phyloP scores from a whole-genome alignment of 2,797 vertebrate species.

The Leptoclinus maculatus region DNA sequence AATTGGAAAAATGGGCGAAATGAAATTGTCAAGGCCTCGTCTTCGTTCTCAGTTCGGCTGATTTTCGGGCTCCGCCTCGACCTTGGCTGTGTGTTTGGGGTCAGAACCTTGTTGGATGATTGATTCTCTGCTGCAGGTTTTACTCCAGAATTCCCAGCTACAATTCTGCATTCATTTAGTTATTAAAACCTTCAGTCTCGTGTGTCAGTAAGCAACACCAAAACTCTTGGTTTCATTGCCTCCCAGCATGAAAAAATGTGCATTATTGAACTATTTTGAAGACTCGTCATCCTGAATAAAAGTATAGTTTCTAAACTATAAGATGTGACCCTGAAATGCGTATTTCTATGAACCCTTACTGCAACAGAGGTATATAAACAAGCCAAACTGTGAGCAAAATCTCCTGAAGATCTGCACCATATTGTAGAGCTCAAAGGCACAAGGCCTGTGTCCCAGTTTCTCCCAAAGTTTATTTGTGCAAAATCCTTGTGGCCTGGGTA shows the following conservation, averaged over 20 bases:
- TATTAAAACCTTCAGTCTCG: not conserved
- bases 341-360: conserved; percentile 12
- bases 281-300: not conserved
- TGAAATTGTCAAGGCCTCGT: conserved; percentile 61
- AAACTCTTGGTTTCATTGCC: not conserved
- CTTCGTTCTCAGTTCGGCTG: conserved; percentile 42
- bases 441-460: conserved; percentile 32
- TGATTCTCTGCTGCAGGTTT: conserved; percentile 35
- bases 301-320: not conserved
- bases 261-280: not conserved
- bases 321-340: not conserved
- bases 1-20: conserved; percentile 50
- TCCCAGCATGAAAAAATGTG: not conserved
- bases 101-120: conserved; percentile 41
- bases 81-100: conserved; percentile 41
- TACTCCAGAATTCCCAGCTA: not conserved
- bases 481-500: conserved; percentile 28
- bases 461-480: conserved; percentile 43
- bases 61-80: conserved; percentile 36
- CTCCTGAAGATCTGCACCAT: conserved; percentile 13
- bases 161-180: conserved; percentile 10
- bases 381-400: conserved; percentile 12
- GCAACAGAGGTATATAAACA: conserved; percentile 28
- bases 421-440: conserved; percentile 32
- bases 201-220: not conserved